Conservation (phyloP, 2,113 vertebrate genomes). For the Pomatostomus ruficeps region DNA sequence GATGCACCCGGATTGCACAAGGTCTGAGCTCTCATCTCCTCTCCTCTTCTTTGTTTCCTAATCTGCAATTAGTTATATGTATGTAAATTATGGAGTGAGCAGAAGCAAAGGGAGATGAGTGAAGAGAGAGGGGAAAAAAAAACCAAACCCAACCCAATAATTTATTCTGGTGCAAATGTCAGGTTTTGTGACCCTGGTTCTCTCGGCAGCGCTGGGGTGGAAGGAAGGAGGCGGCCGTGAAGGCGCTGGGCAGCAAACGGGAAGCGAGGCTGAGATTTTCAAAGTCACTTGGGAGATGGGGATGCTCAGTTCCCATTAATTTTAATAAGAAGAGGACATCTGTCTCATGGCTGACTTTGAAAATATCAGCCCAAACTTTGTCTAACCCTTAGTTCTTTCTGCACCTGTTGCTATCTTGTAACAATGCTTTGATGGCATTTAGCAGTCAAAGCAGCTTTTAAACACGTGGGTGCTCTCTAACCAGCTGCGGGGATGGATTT, state of each 20-base stretch:
- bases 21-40: neutral
- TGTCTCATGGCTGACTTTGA: conserved; percentile 33
- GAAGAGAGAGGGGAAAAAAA: neutral
- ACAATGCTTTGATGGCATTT: neutral
- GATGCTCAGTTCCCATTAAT: conserved; percentile 38
- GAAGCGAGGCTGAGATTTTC: neutral
- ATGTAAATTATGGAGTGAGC: neutral
- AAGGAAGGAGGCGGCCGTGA: neutral
- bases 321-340: conserved; percentile 56
- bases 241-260: neutral
- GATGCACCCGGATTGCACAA: rapidly evolving
- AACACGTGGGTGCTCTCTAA: neutral
- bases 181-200: neutral
- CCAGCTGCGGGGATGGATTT: neutral
- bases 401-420: neutral
- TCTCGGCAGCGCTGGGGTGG: neutral
- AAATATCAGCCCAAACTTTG: conserved; percentile 49
- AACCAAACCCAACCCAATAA: neutral
- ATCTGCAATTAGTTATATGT: neutral
- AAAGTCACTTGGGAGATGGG: conserved; percentile 31
- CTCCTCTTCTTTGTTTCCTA: neutral
- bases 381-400: conserved; percentile 4
- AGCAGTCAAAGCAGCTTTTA: neutral
- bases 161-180: neutral
- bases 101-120: neutral